Percentiles rank a stretch among this genome's conserved stretches.
These are phyloP conservation scores for Scaptomyza caliginosa DNA, from an alignment of 2,888 invertebrate genomes.

Conservation along the genomic window DNA sequence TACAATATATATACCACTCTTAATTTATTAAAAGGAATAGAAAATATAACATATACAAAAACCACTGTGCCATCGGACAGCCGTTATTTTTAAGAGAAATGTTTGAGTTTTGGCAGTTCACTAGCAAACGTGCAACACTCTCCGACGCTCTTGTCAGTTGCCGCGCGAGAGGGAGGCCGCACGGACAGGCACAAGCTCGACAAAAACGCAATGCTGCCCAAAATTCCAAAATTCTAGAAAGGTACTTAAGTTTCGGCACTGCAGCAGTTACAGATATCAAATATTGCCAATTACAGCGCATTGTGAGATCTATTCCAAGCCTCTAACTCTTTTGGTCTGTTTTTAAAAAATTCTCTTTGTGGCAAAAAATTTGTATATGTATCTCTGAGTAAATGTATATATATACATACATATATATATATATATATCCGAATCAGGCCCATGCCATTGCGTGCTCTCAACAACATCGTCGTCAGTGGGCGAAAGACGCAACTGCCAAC, in stretches of 20 bases:
- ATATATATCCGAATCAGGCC: slow-evolving; percentile 56
- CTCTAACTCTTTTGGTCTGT: slow-evolving; percentile 8
- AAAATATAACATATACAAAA: slow-evolving; percentile 43
- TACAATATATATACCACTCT: slow-evolving; percentile 48
- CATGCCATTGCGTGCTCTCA: slow-evolving; percentile 62
- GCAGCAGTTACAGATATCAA: slow-evolving; percentile 27
- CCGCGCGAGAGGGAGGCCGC: slow-evolving; percentile 68
- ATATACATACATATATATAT: slow-evolving; percentile 61
- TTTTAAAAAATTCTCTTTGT: slow-evolving; percentile 43
- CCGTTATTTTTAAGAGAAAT: slow-evolving; percentile 29
- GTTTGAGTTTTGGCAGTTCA: slow-evolving; percentile 27
- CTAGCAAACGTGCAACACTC: slow-evolving; percentile 43
- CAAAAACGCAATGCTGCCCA: slow-evolving; percentile 13
- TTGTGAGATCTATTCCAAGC: slow-evolving; percentile 39
- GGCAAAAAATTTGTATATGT: slow-evolving; percentile 64
- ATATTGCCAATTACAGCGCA: slow-evolving; percentile 65
- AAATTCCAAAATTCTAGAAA: slow-evolving; percentile 14
- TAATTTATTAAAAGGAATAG: slow-evolving; percentile 1
- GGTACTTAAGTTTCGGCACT: slow-evolving; percentile 15
- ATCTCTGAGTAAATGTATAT: slow-evolving; percentile 52
- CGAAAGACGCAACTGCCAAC: slow-evolving; percentile 72
- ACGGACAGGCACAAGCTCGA: slow-evolving; percentile 42
- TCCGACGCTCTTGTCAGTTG: slow-evolving; percentile 61
- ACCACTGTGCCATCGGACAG: slow-evolving; percentile 32
- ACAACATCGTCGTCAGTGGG: slow-evolving; percentile 63